Percentiles rank a stretch among this genome's conserved stretches.
These are phyloP conservation scores for Leptinotarsa peninsularis DNA, from an alignment of 2,888 invertebrate genomes.

Conservation along the genomic window DNA sequence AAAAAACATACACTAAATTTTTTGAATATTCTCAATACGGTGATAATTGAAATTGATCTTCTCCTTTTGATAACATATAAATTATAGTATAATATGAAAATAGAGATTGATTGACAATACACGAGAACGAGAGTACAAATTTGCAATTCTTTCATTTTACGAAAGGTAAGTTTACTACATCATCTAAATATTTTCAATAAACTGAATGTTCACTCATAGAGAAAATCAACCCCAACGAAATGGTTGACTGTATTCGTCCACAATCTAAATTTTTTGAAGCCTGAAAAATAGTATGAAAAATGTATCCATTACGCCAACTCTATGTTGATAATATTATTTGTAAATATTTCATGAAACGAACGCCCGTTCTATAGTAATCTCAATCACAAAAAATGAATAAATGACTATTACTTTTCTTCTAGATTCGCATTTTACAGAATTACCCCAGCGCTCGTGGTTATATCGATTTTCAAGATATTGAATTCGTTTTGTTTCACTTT, in stretches of 20 bases:
- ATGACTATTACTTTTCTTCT: constrained; percentile 42
- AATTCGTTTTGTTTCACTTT: neutral
- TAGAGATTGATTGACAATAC: neutral
- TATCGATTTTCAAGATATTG: neutral
- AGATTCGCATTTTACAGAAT: constrained; percentile 20
- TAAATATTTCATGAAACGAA: too few species aligned
- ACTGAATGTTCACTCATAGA: too few species aligned
- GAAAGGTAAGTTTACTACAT: constrained; percentile 6
- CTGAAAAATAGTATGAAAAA: neutral
- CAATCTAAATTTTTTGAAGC: too few species aligned
- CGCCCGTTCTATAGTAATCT: too few species aligned
- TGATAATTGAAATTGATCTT: too few species aligned
- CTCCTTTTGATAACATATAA: too few species aligned
- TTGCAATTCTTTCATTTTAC: neutral
- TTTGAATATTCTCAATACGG: too few species aligned
- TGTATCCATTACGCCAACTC: neutral
- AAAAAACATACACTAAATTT: too few species aligned
- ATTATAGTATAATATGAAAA: too few species aligned
- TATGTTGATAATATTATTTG: too few species aligned
- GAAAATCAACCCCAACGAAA: too few species aligned
- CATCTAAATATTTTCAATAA: constrained; percentile 2
- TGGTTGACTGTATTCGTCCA: too few species aligned
- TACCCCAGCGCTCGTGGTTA: neutral
- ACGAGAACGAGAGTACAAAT: neutral
- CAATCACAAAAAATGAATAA: constrained; percentile 33